These are phyloP conservation scores for Dasysyrphus tricinctus DNA, from an alignment of 2,888 invertebrate genomes.

Conservation along the genomic window DNA sequence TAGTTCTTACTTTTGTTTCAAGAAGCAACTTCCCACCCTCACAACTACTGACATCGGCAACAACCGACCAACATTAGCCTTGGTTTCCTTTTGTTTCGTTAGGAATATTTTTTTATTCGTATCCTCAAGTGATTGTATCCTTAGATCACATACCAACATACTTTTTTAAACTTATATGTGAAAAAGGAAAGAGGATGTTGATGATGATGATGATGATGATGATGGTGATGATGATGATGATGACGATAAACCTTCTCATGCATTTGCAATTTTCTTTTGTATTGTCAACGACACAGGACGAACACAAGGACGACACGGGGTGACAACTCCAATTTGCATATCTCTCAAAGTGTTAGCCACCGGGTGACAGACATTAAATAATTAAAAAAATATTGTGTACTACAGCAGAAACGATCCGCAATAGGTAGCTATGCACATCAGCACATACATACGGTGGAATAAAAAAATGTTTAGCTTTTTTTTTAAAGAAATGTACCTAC, in stretches of 20 bases:
- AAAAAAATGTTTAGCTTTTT: conserved; percentile 2
- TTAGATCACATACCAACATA: conserved; percentile 44
- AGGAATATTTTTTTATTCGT: conserved; percentile 44
- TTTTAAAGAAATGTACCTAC: conserved; percentile 29
- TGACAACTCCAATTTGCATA: conserved; percentile 83
- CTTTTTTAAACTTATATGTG: not conserved
- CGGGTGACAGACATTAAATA: conserved; percentile 83
- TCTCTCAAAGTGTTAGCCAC: conserved; percentile 82
- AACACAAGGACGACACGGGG: conserved; percentile 69
- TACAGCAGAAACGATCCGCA: conserved; percentile 30
- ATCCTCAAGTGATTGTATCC: conserved; percentile 71
- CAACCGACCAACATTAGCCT: conserved; percentile 75
- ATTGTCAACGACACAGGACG: conserved; percentile 47
- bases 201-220: too few relatives aligned
- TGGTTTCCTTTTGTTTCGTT: conserved; percentile 68
- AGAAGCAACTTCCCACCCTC: conserved; percentile 32
- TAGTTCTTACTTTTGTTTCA: not conserved
- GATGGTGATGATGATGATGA: too few relatives aligned
- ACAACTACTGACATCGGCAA: conserved; percentile 39
- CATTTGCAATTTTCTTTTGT: conserved; percentile 74
- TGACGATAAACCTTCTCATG: conserved; percentile 49
- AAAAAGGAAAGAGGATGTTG: conserved; percentile 22
- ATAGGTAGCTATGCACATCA: not conserved
- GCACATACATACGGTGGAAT: not conserved
- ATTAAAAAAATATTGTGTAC: conserved; percentile 79